Evolutionary conservation across 2,888 invertebrate species (phyloP).

Genomic region (Idaea biselata): DNA sequence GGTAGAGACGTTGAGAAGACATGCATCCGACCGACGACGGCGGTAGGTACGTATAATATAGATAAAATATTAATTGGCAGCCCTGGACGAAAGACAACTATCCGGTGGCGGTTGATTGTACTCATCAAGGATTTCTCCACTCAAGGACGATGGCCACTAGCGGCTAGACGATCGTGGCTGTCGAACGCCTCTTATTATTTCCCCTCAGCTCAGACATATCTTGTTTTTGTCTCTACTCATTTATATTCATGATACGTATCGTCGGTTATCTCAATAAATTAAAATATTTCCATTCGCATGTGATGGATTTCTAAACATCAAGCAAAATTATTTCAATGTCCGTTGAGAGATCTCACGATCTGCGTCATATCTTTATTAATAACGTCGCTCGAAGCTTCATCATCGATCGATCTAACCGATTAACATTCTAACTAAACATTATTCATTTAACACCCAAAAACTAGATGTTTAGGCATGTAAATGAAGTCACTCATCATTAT

Average conservation of each 20-base stretch:
- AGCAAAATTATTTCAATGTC: constrained; percentile 40
- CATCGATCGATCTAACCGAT: constrained; percentile 9
- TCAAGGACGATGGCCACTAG: constrained; percentile 76
- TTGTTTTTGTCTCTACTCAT: constrained; percentile 75
- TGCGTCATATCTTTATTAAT: constrained; percentile 15
- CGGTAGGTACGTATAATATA: constrained; percentile 32
- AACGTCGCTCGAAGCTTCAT: neutral
- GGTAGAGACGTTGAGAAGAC: constrained; percentile 24
- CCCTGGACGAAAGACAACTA: constrained; percentile 67
- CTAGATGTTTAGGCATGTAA: neutral
- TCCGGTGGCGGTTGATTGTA: constrained; percentile 80
- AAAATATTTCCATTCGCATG: constrained; percentile 59
- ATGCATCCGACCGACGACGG: constrained; percentile 25
- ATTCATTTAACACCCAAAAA: neutral
- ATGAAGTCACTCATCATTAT: neutral
- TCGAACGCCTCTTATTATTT: constrained; percentile 76
- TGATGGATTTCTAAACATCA: constrained; percentile 47
- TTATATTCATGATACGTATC: constrained; percentile 78
- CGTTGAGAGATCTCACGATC: constrained; percentile 24
- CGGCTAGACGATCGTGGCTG: constrained; percentile 70
- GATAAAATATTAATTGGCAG: constrained; percentile 66
- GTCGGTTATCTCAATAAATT: constrained; percentile 73
- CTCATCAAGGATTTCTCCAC: constrained; percentile 80
- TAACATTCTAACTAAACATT: neutral
- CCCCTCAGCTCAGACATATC: constrained; percentile 70